Conservation (phyloP, 2,888 invertebrate species). For the Nemoura dubitans region DNA sequence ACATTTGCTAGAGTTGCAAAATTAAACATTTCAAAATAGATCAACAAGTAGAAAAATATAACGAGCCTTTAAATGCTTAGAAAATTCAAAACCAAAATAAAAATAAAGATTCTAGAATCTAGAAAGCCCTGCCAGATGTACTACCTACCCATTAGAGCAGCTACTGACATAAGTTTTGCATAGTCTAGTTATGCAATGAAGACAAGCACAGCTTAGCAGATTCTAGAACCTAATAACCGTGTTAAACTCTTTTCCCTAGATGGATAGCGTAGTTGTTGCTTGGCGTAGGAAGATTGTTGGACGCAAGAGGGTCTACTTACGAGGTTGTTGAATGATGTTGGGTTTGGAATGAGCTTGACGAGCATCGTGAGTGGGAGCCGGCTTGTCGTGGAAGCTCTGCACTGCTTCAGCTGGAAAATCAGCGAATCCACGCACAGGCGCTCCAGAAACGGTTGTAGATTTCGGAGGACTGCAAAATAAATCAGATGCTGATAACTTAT, state of each 20-base stretch:
- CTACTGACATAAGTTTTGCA: neutral
- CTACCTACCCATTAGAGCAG: neutral
- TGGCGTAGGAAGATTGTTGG: neutral
- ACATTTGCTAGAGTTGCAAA: neutral
- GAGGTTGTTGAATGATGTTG: conserved; percentile 84
- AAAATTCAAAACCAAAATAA: neutral
- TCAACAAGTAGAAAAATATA: conserved; percentile 10
- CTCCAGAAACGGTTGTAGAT: conserved; percentile 79
- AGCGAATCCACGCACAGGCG: conserved; percentile 81
- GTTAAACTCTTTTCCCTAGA: neutral
- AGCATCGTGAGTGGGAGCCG: conserved; percentile 72
- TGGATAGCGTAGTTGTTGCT: conserved; percentile 29
- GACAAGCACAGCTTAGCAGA: neutral
- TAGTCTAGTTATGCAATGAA: neutral
- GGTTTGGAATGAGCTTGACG: conserved; percentile 62
- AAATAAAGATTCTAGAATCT: neutral
- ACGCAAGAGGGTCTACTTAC: conserved; percentile 69
- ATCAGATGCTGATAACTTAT: conserved; percentile 16
- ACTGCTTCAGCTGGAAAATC: conserved; percentile 92
- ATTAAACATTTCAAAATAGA: no score
- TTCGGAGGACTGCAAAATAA: conserved; percentile 73
- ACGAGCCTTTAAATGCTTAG: no score
- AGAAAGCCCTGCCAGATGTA: neutral
- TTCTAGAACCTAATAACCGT: neutral
- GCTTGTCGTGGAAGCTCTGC: conserved; percentile 82